phyloP scores from a whole-genome alignment of 1,140 invertebrate genomes.

The Eubasilissa regina region DNA sequence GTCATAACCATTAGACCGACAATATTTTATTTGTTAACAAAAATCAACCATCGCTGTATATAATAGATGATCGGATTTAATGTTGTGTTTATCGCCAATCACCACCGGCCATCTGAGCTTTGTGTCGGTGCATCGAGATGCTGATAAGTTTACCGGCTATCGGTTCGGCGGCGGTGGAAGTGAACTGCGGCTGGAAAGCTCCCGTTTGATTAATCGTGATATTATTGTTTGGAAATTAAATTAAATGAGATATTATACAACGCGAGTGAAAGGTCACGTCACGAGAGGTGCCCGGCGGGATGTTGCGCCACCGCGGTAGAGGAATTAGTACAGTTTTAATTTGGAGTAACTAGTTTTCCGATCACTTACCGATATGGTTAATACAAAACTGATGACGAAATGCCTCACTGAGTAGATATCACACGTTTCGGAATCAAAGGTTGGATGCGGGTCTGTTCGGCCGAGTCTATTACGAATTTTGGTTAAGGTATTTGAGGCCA shows the following conservation, averaged over 20 bases:
- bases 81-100: too few species aligned
- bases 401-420: slow-evolving; percentile 1
- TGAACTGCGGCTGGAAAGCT: neutral
- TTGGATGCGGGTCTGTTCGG: neutral
- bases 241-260: slow-evolving; percentile 4
- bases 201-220: neutral
- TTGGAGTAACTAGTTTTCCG: slow-evolving; percentile 47
- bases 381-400: slow-evolving; percentile 37
- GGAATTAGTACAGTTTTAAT: slow-evolving; percentile 42
- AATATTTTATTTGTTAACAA: too few species aligned
- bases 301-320: slow-evolving; percentile 32
- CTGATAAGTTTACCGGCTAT: neutral
- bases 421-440: slow-evolving; percentile 25
- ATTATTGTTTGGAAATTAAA: slow-evolving; percentile 17
- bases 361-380: slow-evolving; percentile 43
- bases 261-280: slow-evolving; percentile 11
- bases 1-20: too few species aligned
- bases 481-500: neutral
- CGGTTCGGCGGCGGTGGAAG: neutral
- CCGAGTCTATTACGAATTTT: neutral
- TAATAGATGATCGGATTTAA: too few species aligned
- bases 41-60: too few species aligned
- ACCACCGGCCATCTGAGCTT: too few species aligned
- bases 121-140: neutral
- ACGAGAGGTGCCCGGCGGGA: neutral